Evolutionary conservation across 92 coral and sea anemone genomes (phyloP).

Genomic region (Porites cylindrica): DNA sequence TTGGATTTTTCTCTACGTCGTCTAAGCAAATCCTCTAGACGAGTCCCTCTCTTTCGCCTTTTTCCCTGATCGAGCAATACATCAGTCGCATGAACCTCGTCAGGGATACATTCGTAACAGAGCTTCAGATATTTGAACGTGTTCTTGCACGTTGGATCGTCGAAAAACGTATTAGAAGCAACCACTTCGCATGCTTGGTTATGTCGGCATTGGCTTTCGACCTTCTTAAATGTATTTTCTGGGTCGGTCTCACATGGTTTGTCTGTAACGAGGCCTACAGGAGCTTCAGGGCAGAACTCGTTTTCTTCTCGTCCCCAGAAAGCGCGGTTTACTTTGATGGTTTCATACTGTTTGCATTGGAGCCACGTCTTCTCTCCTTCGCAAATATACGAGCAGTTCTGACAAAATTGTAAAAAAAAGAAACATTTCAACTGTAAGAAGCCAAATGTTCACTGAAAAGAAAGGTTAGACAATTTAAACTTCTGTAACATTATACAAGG

Average conservation of each 20-base stretch:
- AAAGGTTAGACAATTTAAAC: no score
- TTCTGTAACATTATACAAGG: no score
- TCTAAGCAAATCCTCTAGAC: slow-evolving; percentile 70
- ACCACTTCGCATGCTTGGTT: slow-evolving; percentile 96
- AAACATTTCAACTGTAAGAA: no score
- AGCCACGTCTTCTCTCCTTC: slow-evolving; percentile 98
- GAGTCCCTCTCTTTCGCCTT: slow-evolving; percentile 88
- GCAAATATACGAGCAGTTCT: slow-evolving; percentile 97
- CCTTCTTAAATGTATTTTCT: slow-evolving; percentile 88
- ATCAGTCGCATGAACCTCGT: slow-evolving; percentile 80
- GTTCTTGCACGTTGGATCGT: slow-evolving; percentile 95
- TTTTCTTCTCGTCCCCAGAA: slow-evolving; percentile 99
- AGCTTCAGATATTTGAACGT: slow-evolving; percentile 94
- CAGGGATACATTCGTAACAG: slow-evolving; percentile 97
- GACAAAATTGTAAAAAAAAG: neutral
- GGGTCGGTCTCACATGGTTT: slow-evolving; percentile 88
- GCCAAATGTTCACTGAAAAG: no score
- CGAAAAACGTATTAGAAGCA: slow-evolving; percentile 97
- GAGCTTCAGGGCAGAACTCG: slow-evolving; percentile 86
- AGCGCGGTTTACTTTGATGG: slow-evolving; percentile 87
- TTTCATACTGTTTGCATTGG: slow-evolving; percentile 95
- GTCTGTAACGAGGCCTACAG: slow-evolving; percentile 88
- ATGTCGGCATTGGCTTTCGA: slow-evolving; percentile 89
- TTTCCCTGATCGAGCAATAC: slow-evolving; percentile 75
- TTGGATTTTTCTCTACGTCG: slow-evolving; percentile 76